phyloP scores from a whole-genome alignment of 2,888 invertebrate species.

The Furcula furcula region DNA sequence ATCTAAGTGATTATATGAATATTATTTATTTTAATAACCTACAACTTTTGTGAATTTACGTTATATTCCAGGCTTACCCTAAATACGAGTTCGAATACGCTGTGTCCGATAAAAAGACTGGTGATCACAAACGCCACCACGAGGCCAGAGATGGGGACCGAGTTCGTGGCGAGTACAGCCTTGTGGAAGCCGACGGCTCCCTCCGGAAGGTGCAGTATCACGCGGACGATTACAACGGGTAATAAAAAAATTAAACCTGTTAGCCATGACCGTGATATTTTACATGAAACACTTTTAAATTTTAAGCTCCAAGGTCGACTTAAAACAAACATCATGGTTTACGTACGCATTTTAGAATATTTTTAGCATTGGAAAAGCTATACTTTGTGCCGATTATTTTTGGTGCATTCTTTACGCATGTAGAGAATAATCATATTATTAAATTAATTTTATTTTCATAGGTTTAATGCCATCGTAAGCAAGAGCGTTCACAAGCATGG shows the following conservation, averaged over 20 bases:
- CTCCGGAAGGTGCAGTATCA: slow-evolving; percentile 80
- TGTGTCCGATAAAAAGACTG: slow-evolving; percentile 80
- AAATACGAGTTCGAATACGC: slow-evolving; percentile 83
- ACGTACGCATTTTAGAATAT: no score
- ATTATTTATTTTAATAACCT: no score
- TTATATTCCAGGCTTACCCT: slow-evolving; percentile 64
- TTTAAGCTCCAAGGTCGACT: background rate
- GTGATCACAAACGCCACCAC: slow-evolving; percentile 79
- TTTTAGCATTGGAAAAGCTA: no score
- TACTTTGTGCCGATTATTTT: no score
- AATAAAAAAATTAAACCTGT: slow-evolving; percentile 33
- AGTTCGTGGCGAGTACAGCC: slow-evolving; percentile 81
- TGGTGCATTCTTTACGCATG: no score
- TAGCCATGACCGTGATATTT: slow-evolving; percentile 15
- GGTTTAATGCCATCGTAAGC: slow-evolving; percentile 82
- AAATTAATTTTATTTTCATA: slow-evolving; percentile 26
- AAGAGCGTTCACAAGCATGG: slow-evolving; percentile 69
- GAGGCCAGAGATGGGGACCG: slow-evolving; percentile 79
- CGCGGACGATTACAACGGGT: slow-evolving; percentile 82
- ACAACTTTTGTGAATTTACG: no score
- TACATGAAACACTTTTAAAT: slow-evolving; percentile 20
- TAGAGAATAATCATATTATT: background rate
- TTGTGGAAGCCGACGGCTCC: slow-evolving; percentile 81
- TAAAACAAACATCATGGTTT: background rate
- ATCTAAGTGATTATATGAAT: no score